A percentile compares a stretch with the other conserved stretches of the same genome.
Evolutionary conservation across 2,888 invertebrate genomes (phyloP).

Genomic region (Tyria jacobaeae): DNA sequence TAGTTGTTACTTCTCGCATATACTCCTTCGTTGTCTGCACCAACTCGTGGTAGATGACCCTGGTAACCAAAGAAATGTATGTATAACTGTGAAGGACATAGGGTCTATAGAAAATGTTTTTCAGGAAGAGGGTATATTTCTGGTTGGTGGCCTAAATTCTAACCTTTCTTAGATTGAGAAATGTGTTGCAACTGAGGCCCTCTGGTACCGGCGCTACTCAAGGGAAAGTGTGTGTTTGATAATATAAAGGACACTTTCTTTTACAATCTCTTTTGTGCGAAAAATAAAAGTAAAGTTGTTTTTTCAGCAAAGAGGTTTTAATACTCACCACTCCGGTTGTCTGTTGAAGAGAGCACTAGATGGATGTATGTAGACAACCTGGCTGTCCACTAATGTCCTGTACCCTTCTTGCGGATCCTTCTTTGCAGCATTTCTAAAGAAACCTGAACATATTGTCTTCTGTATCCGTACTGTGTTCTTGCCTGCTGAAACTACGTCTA

Average conservation of each 20-base stretch:
- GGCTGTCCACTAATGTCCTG: slow-evolving; percentile 98
- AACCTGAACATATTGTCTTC: slow-evolving; percentile 99
- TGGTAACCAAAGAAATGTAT: slow-evolving; percentile 63
- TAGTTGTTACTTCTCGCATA: slow-evolving; percentile 99
- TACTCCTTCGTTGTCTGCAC: slow-evolving; percentile 99
- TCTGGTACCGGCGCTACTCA: no score
- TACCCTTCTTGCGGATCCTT: slow-evolving; percentile 99
- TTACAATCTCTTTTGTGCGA: no score
- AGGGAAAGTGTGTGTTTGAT: no score
- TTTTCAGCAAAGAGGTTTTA: not conserved
- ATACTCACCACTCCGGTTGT: slow-evolving; percentile 96
- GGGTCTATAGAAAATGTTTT: no score
- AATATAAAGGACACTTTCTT: no score
- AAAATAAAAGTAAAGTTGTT: no score
- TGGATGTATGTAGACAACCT: slow-evolving; percentile 99
- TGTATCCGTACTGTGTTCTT: slow-evolving; percentile 98
- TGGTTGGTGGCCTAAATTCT: no score
- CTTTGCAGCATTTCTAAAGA: slow-evolving; percentile 99
- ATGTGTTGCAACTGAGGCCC: no score
- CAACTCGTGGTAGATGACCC: slow-evolving; percentile 99
- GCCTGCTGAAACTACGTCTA: slow-evolving; percentile 98
- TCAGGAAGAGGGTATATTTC: no score
- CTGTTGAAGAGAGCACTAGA: slow-evolving; percentile 98
- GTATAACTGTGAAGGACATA: no score
- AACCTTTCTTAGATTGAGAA: not conserved